Evolutionary conservation across 2,888 invertebrate species (phyloP), one percentile per base, ranked within the genome.

Genomic region (Xylocampa areola): DNA sequence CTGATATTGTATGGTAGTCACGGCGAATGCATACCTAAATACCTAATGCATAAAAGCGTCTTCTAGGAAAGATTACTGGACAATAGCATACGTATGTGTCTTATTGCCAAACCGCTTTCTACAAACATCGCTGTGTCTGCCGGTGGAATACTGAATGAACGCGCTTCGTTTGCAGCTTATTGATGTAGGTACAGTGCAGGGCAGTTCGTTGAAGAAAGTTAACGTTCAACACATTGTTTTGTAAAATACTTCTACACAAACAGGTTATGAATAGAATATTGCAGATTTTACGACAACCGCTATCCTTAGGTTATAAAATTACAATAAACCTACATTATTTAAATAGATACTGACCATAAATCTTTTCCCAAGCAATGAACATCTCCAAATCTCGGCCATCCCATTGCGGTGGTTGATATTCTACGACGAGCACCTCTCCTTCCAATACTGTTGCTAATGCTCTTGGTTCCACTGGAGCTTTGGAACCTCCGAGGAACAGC

Each of bases 341-440:
- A 47, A 35, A 21, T 33, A 27, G n/a, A 59, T 60, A 75, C 86
- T 84, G 52, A 94, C 94, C 94, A 72, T 94, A 94, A 71, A 92
- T 91, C 81, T 91, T 94, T 79, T 94, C 94, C 91, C 92, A 93
- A 21, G 90, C 87, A 21, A 94, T 87, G 59, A 94, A 94, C 4
- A 87, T 86, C 54, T 93, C 90, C 66, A 94, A 75, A 78, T 94
- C 95, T 41, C 92, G 91, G 43, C 94, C 94, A 73, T 95, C 94
- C 91, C 94, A 95, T 59, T 89, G 91, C 5, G 91, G 87, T 0
- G 94, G 95, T 58, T 94, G 92, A 67, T 94, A 94, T 79, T 96
- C 95, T 51, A 95, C 94, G 17, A 96, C 94, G 33, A 96, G 82
- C n/a, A 96, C 94, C 82, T 96, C 96, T 6, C 96, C 96, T 81